phyloP scores from a whole-genome alignment of 2,113 vertebrate genomes.

The Chaetorhynchus papuensis region DNA sequence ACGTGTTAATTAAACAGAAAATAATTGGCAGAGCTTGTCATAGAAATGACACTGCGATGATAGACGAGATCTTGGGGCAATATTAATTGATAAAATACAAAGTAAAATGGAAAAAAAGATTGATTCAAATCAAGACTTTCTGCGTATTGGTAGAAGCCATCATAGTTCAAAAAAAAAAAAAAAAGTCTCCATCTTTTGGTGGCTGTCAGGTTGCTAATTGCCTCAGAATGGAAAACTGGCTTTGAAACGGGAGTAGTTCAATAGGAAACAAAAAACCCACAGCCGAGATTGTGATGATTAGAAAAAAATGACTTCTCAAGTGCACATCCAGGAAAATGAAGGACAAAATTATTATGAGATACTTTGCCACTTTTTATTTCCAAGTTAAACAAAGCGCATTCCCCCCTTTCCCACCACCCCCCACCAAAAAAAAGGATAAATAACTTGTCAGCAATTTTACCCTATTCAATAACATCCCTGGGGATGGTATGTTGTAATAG shows the following conservation, averaged over 20 bases:
- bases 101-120: background rate
- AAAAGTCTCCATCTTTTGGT: background rate
- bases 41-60: background rate
- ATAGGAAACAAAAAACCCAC: background rate
- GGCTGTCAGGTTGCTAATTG: background rate
- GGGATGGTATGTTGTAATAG: background rate
- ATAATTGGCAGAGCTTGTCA: background rate
- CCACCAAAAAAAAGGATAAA: background rate
- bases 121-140: background rate
- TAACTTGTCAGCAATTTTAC: background rate
- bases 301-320: background rate
- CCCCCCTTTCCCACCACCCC: accelerated
- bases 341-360: background rate
- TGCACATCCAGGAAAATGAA: background rate
- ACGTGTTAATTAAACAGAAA: background rate
- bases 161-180: background rate
- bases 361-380: background rate
- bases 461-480: background rate
- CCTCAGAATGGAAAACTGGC: background rate
- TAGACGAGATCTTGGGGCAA: background rate
- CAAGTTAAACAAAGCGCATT: background rate
- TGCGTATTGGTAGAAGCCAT: background rate
- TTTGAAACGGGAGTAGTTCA: background rate
- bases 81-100: background rate
- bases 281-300: background rate